Base-by-base conservation (phyloP, 1,140 invertebrate species). In the Drosophila parabipectinata region DNA sequence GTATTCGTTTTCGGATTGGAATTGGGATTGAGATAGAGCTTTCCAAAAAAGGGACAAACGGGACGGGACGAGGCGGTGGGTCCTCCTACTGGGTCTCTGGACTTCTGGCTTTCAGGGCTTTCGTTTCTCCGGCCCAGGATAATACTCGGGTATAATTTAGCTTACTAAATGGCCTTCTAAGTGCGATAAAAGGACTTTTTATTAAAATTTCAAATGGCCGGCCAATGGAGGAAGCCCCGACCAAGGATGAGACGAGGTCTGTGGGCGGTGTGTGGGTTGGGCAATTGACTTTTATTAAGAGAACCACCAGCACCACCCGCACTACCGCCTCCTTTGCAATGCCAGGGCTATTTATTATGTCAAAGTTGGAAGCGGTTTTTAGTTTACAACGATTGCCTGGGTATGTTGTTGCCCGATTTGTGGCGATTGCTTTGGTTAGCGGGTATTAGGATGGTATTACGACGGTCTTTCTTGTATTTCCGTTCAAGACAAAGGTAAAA, bases 141-240 rank as follows among this genome's bases (percentile, higher is more conserved):
- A 79, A 84, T 79, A 80, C 81, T 61, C 52, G 53, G 67, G 69
- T 81, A 85, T 85, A 87, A 87, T 85, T 85, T 85, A 87, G 78
- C 68, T 82, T 72, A 85, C 81, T 84, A 74, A 87, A 84, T 84
- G 81, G 82, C 82, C 77, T 84, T 75, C 82, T 81, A 81, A 87
- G 81, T 87, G 81, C 81, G 82, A 85, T 85, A 85, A 85, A 85
- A 81, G 79, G 67, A 87, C 82, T 87, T 87, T 85, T 87, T 85
- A 85, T 78, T 77, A 80, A 87, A 87, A 85, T 82, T 82, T 69
- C 56, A 78, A 83, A 83, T 61, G 72, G 66, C 66, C 39, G 50
- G 48, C 26, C 28, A 18, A 10, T 24, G 15, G 34, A 48, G 30
- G 24, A 32, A 30, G 24, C 4, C 30, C 44, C 21, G 24, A 18